A percentile compares a stretch with the other conserved stretches of the same genome.
Evolutionary conservation across 92 coral and sea anemone species (phyloP).

Genomic region (Metridium senile): DNA sequence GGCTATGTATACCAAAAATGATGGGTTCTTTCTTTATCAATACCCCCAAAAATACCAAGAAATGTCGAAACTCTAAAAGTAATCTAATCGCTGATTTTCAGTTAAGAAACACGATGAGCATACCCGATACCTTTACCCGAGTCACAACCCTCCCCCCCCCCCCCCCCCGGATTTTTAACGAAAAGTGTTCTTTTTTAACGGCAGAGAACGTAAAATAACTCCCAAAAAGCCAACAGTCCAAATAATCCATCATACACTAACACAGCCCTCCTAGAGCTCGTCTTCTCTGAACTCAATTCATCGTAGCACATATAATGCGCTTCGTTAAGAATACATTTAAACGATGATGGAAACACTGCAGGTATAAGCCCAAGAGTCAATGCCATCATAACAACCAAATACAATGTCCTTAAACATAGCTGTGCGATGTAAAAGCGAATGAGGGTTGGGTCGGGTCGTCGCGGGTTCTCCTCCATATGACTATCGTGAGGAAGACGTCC

Average conservation of each 20-base stretch:
- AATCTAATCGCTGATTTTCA: too few relatives aligned
- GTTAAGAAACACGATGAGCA: too few relatives aligned
- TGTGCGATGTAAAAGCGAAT: conserved; percentile 23
- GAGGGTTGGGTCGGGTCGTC: conserved; percentile 39
- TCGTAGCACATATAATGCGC: conserved; percentile 22
- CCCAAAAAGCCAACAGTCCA: conserved; percentile 49
- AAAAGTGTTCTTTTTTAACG: conserved; percentile 32
- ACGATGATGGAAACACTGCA: conserved; percentile 24
- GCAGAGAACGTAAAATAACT: conserved; percentile 40
- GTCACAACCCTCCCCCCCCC: too few relatives aligned
- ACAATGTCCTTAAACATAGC: conserved; percentile 37
- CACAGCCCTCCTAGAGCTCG: conserved; percentile 27
- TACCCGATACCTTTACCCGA: too few relatives aligned
- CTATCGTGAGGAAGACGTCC: conserved; percentile 46
- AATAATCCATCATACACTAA: conserved; percentile 37
- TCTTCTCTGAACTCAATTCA: conserved; percentile 29
- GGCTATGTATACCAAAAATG: too few relatives aligned
- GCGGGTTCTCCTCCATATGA: conserved; percentile 39
- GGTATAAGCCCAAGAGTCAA: conserved; percentile 33
- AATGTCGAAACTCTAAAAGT: too few relatives aligned
- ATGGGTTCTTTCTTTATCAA: too few relatives aligned
- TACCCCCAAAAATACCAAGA: too few relatives aligned
- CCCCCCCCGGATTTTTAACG: too few relatives aligned
- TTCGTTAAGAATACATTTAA: conserved; percentile 26
- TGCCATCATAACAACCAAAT: conserved; percentile 42